Evolutionary conservation across 2,113 vertebrate genomes (phyloP).

Genomic region (Corydoras maculifer): DNA sequence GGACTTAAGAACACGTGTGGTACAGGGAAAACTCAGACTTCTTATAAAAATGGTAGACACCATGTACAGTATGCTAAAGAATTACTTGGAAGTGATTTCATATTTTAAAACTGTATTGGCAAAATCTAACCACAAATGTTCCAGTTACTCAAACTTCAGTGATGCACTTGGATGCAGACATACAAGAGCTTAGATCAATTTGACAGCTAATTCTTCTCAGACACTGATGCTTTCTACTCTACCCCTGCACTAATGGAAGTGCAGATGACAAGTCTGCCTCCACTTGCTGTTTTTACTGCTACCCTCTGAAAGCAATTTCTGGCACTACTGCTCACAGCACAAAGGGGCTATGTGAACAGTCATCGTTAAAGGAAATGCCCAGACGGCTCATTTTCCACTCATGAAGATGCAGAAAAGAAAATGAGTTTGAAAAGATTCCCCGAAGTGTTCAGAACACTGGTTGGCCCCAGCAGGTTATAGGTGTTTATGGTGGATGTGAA

Average conservation of each 20-base stretch:
- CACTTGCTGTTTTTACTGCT: constrained; percentile 5
- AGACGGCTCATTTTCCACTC: constrained; percentile 12
- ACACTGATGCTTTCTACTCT: constrained; percentile 2
- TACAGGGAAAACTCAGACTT: no score
- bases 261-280: constrained; percentile 23
- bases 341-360: constrained; percentile 2
- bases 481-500: constrained; percentile 15
- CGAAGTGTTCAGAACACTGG: constrained; percentile 1
- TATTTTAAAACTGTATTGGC: background rate
- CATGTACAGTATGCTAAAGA: background rate
- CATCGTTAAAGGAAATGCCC: constrained; percentile 29
- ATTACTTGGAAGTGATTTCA: background rate
- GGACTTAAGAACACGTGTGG: no score
- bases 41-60: no score
- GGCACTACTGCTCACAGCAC: constrained; percentile 12
- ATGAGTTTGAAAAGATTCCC: constrained; percentile 19
- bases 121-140: no score
- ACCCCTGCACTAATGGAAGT: constrained; percentile 1
- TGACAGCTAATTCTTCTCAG: constrained; percentile 15
- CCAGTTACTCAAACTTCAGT: no score
- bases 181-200: background rate
- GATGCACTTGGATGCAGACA: no score
- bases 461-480: constrained; percentile 27
- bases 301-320: constrained; percentile 11
- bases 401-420: constrained; percentile 15